Percentiles rank a stretch among this genome's conserved stretches.
Evolutionary conservation across 2,888 invertebrate genomes (phyloP).

Genomic region (Cybosia mesomella): DNA sequence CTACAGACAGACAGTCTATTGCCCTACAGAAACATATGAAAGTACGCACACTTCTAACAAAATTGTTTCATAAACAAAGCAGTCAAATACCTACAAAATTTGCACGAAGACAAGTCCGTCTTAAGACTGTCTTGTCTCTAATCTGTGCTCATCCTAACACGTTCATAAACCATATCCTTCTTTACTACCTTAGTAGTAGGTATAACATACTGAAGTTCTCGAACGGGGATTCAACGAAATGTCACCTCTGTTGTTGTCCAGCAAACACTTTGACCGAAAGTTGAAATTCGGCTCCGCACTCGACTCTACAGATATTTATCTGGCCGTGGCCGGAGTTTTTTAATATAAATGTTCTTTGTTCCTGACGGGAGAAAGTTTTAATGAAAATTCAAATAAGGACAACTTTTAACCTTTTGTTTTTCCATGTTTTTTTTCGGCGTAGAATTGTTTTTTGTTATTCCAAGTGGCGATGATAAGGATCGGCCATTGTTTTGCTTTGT

Average conservation of each 20-base stretch:
- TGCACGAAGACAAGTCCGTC: too few relatives aligned
- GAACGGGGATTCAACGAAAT: constrained; percentile 16
- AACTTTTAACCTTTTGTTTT: constrained; percentile 82
- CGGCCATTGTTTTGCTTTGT: constrained; percentile 50
- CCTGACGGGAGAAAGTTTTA: constrained; percentile 84
- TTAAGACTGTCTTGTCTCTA: too few relatives aligned
- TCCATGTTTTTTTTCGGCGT: constrained; percentile 67
- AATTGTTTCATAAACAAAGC: too few relatives aligned
- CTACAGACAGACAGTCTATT: too few relatives aligned
- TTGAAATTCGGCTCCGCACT: constrained; percentile 83
- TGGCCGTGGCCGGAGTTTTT: constrained; percentile 85
- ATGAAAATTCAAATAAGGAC: constrained; percentile 85
- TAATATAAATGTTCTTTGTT: constrained; percentile 88
- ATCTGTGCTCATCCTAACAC: too few relatives aligned
- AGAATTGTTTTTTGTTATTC: constrained; percentile 75
- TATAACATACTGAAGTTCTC: neutral
- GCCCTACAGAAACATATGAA: too few relatives aligned
- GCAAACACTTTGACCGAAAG: constrained; percentile 69
- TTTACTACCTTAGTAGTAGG: neutral
- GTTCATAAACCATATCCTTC: neutral
- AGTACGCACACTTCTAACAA: too few relatives aligned
- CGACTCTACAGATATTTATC: constrained; percentile 87
- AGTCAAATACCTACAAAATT: too few relatives aligned
- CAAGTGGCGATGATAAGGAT: constrained; percentile 66
- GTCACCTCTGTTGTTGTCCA: constrained; percentile 56